Evolutionary conservation across 1,140 invertebrate genomes (phyloP).

Genomic region (Eubasilissa regina): DNA sequence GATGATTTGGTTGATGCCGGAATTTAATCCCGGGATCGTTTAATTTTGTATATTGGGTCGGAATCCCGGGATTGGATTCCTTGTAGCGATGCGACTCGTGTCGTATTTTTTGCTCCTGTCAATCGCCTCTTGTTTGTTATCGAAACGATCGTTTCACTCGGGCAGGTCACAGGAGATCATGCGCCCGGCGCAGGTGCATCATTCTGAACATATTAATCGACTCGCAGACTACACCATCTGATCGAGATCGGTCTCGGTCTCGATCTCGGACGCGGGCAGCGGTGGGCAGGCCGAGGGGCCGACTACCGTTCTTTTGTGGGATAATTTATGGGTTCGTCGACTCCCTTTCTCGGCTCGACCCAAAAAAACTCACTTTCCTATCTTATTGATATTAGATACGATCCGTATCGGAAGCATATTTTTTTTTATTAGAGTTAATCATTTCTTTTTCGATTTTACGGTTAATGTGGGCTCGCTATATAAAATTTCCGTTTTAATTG

Average conservation of each 20-base stretch:
- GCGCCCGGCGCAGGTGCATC: neutral
- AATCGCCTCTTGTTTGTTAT: neutral
- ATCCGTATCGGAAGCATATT: neutral
- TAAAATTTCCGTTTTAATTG: too few species aligned
- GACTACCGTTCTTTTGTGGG: conserved; percentile 35
- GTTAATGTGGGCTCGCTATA: too few species aligned
- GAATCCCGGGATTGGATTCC: too few species aligned
- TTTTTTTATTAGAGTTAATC: too few species aligned
- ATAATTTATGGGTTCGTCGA: conserved; percentile 41
- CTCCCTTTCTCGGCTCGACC: conserved; percentile 1
- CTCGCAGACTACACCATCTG: neutral
- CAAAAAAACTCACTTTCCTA: conserved; percentile 6
- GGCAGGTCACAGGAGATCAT: conserved; percentile 1
- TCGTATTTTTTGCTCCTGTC: too few species aligned
- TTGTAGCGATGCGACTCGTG: too few species aligned
- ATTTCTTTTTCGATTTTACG: too few species aligned
- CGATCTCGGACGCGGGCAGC: neutral
- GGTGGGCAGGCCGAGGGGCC: neutral
- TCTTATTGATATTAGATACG: conserved; percentile 8
- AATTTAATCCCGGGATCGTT: too few species aligned
- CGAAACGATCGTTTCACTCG: neutral
- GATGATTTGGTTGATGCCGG: too few species aligned
- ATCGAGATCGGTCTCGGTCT: neutral
- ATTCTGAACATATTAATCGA: neutral
- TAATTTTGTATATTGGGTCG: too few species aligned